Evolutionary conservation across 1,140 invertebrate genomes (phyloP).

Genomic region (Solenopsis fugax): DNA sequence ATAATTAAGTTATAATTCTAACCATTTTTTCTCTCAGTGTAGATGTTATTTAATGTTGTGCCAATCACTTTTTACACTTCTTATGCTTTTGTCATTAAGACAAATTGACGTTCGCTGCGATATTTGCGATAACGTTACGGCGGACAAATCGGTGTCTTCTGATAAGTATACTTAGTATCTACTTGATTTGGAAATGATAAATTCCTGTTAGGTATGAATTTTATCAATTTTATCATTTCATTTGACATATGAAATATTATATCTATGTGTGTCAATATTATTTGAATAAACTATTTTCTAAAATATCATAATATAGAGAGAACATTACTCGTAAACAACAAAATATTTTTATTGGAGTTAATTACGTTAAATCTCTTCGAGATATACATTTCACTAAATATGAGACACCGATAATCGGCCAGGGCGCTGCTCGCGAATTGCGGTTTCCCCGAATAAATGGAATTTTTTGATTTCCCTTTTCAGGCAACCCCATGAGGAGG

Average conservation of each 20-base stretch:
- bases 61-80: neutral
- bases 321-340: neutral
- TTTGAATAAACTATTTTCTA: neutral
- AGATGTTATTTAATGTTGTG: neutral
- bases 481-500: conserved; percentile 59
- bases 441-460: neutral
- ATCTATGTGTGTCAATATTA: neutral
- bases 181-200: neutral
- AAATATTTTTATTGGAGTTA: neutral
- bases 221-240: neutral
- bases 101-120: neutral
- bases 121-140: neutral
- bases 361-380: neutral
- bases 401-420: neutral
- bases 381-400: neutral
- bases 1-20: too few relatives aligned
- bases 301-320: neutral
- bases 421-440: neutral
- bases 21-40: too few relatives aligned
- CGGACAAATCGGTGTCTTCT: neutral
- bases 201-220: neutral
- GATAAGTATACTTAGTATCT: neutral
- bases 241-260: neutral
- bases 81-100: neutral
- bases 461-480: neutral